Base-by-base conservation (phyloP, 2,113 vertebrate species). In the Synodontis membranacea region DNA sequence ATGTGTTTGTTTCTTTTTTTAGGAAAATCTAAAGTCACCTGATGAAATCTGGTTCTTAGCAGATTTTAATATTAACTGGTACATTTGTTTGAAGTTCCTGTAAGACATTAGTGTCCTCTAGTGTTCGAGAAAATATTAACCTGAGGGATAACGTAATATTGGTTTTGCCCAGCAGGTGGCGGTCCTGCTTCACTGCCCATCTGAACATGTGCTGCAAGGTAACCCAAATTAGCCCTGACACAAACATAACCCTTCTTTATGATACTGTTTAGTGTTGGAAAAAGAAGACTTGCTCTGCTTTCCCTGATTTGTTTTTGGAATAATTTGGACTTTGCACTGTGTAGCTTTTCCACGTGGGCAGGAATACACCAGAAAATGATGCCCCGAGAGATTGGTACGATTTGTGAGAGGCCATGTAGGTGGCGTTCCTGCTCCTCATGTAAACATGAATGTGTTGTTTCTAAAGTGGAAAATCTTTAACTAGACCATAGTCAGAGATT, bases 121-220 rank as follows among this genome's bases (percentile, higher is more conserved):
- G 52, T 46, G 52, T 84, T 72, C 52, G 19, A 46, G 23, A 6
- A 11, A 34, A 9, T 66, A 6, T 44, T 54, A n/a, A 52, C 52
- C 31, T 11, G 28, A 50, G n/a, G 5, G 15, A 80, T n/a, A n/a
- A n/a, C n/a, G 42, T 28, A 12, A 25, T 78, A 6, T 64, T 28
- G n/a, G 19, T 31, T 37, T 80, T 37, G 76, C 3, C 86, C 86
- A 89, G 86, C 80, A 89, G 88, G 82, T 83, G 88, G 83, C 52
- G 88, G 17, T 25, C 28, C 28, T 48, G 85, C 75, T 75, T 58
- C 85, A 82, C 28, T 23, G 4, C 42, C 2, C 28, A 4, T 46
- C 83, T 44, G 68, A 44, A 54, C n/a, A 50, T 72, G 8, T 72
- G 37, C 19, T 0, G 23, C 5, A 70, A 70, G 1, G 3, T 23